A percentile compares a stretch with the other conserved stretches of the same genome.
phyloP scores from a whole-genome alignment of 2,797 vertebrate species.

The Hydrocynus forskahlii region DNA sequence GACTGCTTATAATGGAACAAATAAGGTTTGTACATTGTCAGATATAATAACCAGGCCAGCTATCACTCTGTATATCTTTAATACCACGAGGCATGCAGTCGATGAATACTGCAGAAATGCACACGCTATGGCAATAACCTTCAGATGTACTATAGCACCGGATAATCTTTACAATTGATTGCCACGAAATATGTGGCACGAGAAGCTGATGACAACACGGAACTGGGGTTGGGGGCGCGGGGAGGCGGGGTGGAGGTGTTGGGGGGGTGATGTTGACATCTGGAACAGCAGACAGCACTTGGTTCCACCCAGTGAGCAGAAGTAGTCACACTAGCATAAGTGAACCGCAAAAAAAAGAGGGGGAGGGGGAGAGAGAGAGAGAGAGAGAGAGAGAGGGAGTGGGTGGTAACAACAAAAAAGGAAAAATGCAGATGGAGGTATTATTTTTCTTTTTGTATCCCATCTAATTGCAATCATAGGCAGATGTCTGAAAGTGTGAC shows the following conservation, averaged over 20 bases:
- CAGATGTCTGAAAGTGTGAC: conserved; percentile 99
- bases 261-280: conserved; percentile 36
- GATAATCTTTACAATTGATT: conserved; percentile 57
- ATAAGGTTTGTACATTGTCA: conserved; percentile 22
- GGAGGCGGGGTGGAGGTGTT: too few relatives aligned
- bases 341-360: conserved; percentile 33
- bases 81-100: conserved; percentile 2
- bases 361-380: too few relatives aligned
- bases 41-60: conserved; percentile 11
- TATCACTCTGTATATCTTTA: conserved; percentile 13
- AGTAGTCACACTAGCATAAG: conserved; percentile 51
- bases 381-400: neutral
- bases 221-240: neutral
- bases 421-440: conserved; percentile 89
- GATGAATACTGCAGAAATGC: conserved; percentile 28
- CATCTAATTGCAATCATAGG: conserved; percentile 99
- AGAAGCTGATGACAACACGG: conserved; percentile 50
- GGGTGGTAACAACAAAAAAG: conserved; percentile 24
- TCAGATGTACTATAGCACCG: conserved; percentile 47
- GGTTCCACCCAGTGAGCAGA: conserved; percentile 36
- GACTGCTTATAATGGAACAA: conserved; percentile 10
- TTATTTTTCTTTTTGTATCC: conserved; percentile 93
- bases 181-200: conserved; percentile 47
- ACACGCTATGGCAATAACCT: conserved; percentile 43
- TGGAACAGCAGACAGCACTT: conserved; percentile 33